These are phyloP conservation scores for Operophtera brumata DNA, from an alignment of 2,888 invertebrate species.

Conservation along the genomic window DNA sequence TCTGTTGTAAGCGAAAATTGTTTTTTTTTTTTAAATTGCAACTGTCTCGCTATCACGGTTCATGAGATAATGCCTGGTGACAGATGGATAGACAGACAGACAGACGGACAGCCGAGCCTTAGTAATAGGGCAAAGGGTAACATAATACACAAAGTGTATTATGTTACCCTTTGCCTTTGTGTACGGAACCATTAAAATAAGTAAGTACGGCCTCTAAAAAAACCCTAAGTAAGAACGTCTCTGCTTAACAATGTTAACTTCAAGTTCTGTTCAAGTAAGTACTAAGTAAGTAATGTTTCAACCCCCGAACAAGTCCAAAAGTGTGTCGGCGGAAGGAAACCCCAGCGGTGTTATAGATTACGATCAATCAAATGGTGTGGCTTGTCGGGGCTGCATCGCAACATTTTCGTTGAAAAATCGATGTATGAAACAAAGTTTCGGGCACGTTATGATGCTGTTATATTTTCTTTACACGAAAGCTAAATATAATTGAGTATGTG, in stretches of 20 bases:
- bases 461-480: not conserved
- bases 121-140: no score
- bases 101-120: no score
- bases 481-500: not conserved
- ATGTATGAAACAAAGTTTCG: not conserved
- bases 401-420: slow-evolving; percentile 16
- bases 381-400: slow-evolving; percentile 25
- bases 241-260: not conserved
- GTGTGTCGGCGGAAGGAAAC: slow-evolving; percentile 7
- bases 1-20: no score
- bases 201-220: no score
- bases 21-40: no score
- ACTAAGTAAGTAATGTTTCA: not conserved
- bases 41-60: no score
- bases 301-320: slow-evolving; percentile 10
- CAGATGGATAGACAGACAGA: no score
- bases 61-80: no score
- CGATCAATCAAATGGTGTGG: slow-evolving; percentile 44
- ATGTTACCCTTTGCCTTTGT: no score
- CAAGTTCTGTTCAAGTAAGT: not conserved
- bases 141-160: no score
- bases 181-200: no score
- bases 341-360: slow-evolving; percentile 41
- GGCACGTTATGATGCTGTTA: not conserved
- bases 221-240: not conserved